Percentiles rank a stretch among this genome's conserved stretches.
Evolutionary conservation across 2,113 vertebrate genomes (phyloP).

Genomic region (Thalassoma bifasciatum): DNA sequence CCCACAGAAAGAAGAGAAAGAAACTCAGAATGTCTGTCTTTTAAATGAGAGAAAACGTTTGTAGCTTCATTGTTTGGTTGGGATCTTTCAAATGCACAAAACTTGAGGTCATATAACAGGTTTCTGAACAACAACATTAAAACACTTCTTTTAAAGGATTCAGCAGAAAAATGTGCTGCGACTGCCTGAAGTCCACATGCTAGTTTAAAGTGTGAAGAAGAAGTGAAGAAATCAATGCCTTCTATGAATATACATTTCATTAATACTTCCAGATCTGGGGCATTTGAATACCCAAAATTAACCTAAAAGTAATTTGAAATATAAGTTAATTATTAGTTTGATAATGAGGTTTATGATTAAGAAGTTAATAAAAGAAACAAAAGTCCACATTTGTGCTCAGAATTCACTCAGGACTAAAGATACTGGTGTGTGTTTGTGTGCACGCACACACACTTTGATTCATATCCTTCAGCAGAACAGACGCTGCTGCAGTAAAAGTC

Average conservation of each 20-base stretch:
- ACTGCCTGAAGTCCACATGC: slow-evolving; percentile 18
- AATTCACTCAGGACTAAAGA: slow-evolving; percentile 43
- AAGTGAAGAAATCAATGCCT: slow-evolving; percentile 60
- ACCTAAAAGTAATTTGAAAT: slow-evolving; percentile 78
- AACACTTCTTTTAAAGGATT: background rate
- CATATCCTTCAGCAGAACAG: background rate
- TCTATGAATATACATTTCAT: slow-evolving; percentile 77
- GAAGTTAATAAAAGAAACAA: slow-evolving; percentile 80
- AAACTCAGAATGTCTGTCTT: slow-evolving; percentile 30
- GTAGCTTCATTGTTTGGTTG: background rate
- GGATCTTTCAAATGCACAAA: background rate
- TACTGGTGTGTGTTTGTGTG: slow-evolving; percentile 19
- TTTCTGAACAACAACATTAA: background rate
- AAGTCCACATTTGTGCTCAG: slow-evolving; percentile 41
- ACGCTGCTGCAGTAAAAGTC: slow-evolving; percentile 18
- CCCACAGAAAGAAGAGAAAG: background rate
- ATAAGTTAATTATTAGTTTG: slow-evolving; percentile 81
- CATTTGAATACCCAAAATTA: slow-evolving; percentile 76
- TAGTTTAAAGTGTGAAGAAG: slow-evolving; percentile 25
- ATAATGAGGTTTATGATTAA: slow-evolving; percentile 84
- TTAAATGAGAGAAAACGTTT: background rate
- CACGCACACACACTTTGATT: background rate
- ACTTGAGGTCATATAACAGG: background rate
- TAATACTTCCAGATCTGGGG: slow-evolving; percentile 76
- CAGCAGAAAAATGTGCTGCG: background rate